Evolutionary conservation across 2,797 vertebrate species (phyloP), one percentile per base, ranked within the genome.

Genomic region (Micrastur ruficollis): DNA sequence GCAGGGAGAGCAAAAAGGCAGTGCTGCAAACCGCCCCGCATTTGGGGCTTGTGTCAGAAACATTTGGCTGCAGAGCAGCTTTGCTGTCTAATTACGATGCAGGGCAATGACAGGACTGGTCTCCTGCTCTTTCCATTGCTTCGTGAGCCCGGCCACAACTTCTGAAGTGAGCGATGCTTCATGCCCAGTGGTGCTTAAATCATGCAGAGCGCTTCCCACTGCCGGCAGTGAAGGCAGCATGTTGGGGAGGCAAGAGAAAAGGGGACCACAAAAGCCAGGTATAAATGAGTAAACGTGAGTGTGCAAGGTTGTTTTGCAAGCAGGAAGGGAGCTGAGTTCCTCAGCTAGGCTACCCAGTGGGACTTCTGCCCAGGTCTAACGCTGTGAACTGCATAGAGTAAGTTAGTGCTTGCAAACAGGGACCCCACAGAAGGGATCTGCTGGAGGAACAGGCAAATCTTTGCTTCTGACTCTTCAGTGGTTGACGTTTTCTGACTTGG

Each of bases 41-140:
- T 20, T 9, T 38, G 58, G 49, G 55, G 59, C 66, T 79, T 11
- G 59, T 5, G n/a, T 31, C 3, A 20, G 58, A 25, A n/a, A 36
- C 2, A 1, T 56, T 38, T 20, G 36, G 49, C 65, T 16, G 52
- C 27, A 9, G 65, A 50, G 38, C 44, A 20, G 25, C 66, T 79
- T 52, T 34, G 46, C 21, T 26, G 26, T 7, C 50, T n/a, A 36
- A 50, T 84, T 29, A 36, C 1, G 3, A 19, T 9, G 14, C 8
- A 4, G 1, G 26, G 11, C 0, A 3, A 8, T 0, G 14, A 44
- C 0, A 3, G 31, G 34, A 9, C 31, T 2, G 1, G 26, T 11
- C 38, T 38, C 42, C 15, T 17, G 36, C 44, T 59, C 59, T 59
- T 34, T 10, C 46, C 26, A 3, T 38, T 2, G 1, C 55, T 52